Evolutionary conservation across 2,888 invertebrate species (phyloP), one percentile per base, ranked within the genome.

Genomic region (Leucozona laternaria): DNA sequence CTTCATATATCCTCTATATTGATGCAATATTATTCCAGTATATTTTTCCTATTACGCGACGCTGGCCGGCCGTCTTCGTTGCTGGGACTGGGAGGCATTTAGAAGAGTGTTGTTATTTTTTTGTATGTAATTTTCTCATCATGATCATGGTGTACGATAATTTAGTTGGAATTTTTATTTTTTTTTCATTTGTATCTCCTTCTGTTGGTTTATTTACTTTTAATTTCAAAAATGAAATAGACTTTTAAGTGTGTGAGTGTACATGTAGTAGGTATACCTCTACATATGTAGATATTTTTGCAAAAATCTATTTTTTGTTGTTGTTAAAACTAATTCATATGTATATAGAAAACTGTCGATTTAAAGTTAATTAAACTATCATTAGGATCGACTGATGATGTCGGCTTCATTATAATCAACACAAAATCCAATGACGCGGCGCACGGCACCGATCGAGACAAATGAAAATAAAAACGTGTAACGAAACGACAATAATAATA

Each of bases 281-380:
- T n/a, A n/a, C n/a, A n/a, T 25, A 25, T 31, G 31, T 53, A 2
- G 8, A 17, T 64, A 34, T 43, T 48, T 34, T 37, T 13, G 48
- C 17, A 79, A 57, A 72, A 62, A 76, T 48, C 62, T 81, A 48
- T 34, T 15, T 40, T 57, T 22, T n/a, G n/a, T 55, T 60, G 37
- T 58, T 48, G 50, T 13, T 31, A 57, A 37, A 28, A 60, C 66
- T 7, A 77, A 31, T 17, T 40, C 22, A 31, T 37, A 62, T 55
- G 45, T 31, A 15, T 60, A 64, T 10, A 43, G 31, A 70, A 60
- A 60, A 88, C 85, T 85, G 88, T 88, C 89, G 89, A 89, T 89
- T 89, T 88, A 89, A 91, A 91, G 90, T 91, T 91, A 91, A 92
- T 92, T 91, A 92, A 92, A 91, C 91, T 90, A 91, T 92, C 92